Conservation (phyloP, 1,140 invertebrate species). For the Parapsyche elsis region DNA sequence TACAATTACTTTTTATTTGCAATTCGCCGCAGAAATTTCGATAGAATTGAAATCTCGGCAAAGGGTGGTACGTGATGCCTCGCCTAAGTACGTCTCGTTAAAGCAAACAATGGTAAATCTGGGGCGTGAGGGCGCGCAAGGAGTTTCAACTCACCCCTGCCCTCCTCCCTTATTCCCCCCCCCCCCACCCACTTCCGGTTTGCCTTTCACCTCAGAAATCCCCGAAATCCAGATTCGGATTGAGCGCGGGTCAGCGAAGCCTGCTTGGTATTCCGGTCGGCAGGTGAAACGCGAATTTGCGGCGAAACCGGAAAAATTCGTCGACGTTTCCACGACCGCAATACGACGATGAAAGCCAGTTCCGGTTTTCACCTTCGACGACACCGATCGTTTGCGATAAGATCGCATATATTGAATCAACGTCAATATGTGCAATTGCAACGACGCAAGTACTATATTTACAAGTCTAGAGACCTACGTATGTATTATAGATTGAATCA, state of each 20-base stretch:
- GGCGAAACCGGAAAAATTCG: constrained; percentile 6
- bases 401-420: too few relatives aligned
- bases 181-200: background rate
- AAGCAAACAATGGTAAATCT: constrained; percentile 12
- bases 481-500: too few relatives aligned
- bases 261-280: background rate
- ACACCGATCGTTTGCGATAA: too few relatives aligned
- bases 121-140: constrained; percentile 10
- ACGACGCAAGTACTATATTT: too few relatives aligned
- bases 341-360: background rate
- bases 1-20: background rate
- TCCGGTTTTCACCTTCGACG: too few relatives aligned
- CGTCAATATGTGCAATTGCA: too few relatives aligned
- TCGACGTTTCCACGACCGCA: background rate
- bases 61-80: constrained; percentile 24
- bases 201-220: background rate
- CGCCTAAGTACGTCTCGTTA: constrained; percentile 27
- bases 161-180: background rate
- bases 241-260: background rate
- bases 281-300: background rate
- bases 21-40: constrained; percentile 14
- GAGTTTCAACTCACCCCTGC: background rate
- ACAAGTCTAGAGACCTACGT: too few relatives aligned
- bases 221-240: background rate
- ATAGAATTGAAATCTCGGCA: constrained; percentile 27